Conservation (phyloP, 1,140 invertebrate species). For the Nebria ingens region DNA sequence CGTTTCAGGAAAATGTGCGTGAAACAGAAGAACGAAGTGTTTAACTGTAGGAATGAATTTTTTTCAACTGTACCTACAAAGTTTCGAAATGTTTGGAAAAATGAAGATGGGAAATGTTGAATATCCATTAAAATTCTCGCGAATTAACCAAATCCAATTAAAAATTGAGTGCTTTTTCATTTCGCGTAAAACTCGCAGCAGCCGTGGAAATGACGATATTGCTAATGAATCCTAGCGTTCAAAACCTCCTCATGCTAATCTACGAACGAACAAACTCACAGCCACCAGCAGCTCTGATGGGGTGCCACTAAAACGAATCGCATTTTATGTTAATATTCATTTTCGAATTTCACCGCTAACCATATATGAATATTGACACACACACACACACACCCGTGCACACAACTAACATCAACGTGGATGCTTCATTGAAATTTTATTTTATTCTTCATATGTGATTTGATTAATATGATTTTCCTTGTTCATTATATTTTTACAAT, state of each 20-base stretch:
- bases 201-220: neutral
- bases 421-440: no score
- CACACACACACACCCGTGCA: no score
- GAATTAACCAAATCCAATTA: slow-evolving; percentile 38
- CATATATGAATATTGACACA: neutral
- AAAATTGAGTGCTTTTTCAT: slow-evolving; percentile 38
- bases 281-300: no score
- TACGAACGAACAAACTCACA: no score
- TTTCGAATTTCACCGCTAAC: neutral
- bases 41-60: slow-evolving; percentile 13
- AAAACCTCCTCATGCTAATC: slow-evolving; percentile 3
- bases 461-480: neutral
- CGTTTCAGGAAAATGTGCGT: neutral
- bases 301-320: no score
- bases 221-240: slow-evolving; percentile 2
- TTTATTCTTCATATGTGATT: neutral
- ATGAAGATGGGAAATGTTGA: slow-evolving; percentile 30
- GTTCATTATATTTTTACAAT: neutral
- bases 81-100: slow-evolving; percentile 19
- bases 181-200: slow-evolving; percentile 19
- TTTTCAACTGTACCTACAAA: slow-evolving; percentile 24
- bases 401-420: no score
- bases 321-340: neutral
- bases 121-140: slow-evolving; percentile 36
- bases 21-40: neutral